phyloP scores from a whole-genome alignment of 1,140 invertebrate species.

The Orussus abietinus region DNA sequence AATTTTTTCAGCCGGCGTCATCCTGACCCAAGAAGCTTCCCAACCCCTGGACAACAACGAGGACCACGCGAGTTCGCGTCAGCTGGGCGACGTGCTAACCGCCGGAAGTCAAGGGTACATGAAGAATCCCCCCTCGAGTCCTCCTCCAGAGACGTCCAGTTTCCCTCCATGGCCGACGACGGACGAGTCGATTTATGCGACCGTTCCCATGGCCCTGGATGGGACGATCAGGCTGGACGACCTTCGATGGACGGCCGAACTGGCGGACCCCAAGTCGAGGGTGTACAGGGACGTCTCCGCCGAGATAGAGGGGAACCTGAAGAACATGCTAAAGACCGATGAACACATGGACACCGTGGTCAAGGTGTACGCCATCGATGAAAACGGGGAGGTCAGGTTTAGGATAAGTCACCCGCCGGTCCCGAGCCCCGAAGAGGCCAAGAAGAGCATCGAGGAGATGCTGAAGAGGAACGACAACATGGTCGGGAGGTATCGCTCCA shows the following conservation, averaged over 20 bases:
- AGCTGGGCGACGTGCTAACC: constrained; percentile 32
- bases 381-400: constrained; percentile 40
- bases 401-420: constrained; percentile 40
- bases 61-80: constrained; percentile 26
- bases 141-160: constrained; percentile 50
- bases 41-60: constrained; percentile 41
- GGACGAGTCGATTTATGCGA: constrained; percentile 48
- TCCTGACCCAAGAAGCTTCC: constrained; percentile 53
- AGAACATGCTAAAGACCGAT: constrained; percentile 35
- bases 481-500: constrained; percentile 39
- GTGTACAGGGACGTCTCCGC: constrained; percentile 59
- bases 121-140: constrained; percentile 46
- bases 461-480: constrained; percentile 32
- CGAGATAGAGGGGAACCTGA: constrained; percentile 59
- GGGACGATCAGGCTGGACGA: constrained; percentile 66
- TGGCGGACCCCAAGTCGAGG: constrained; percentile 59
- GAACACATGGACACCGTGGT: constrained; percentile 48
- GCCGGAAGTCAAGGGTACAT: constrained; percentile 43
- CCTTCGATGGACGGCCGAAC: constrained; percentile 57
- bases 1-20: constrained; percentile 54
- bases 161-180: constrained; percentile 51
- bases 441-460: constrained; percentile 37
- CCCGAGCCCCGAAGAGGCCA: constrained; percentile 29
- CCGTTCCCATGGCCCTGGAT: constrained; percentile 65
- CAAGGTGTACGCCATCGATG: constrained; percentile 62